Evolutionary conservation across 2,113 vertebrate genomes (phyloP).

Genomic region (Notothenia rossii): DNA sequence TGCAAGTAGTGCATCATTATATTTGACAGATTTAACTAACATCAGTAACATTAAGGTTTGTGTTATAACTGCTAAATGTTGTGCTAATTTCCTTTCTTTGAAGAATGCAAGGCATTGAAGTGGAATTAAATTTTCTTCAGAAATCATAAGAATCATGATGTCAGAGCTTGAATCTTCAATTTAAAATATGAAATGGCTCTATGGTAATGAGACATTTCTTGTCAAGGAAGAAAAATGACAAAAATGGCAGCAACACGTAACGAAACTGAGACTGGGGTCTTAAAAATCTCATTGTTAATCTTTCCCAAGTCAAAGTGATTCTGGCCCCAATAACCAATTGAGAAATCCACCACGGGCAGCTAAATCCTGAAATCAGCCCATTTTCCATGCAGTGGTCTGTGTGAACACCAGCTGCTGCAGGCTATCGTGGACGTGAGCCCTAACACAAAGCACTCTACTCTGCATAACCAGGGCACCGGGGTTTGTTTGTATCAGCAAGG

Average conservation of each 20-base stretch:
- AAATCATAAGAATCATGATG: slow-evolving; percentile 12
- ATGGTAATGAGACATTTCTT: slow-evolving; percentile 49
- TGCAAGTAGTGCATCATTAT: slow-evolving; percentile 13
- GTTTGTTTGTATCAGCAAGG: slow-evolving; percentile 45
- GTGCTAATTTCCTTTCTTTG: background rate
- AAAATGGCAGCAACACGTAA: slow-evolving; percentile 22
- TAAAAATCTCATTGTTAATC: slow-evolving; percentile 57
- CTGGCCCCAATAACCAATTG: slow-evolving; percentile 61
- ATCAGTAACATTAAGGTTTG: background rate
- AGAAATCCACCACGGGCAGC: slow-evolving; percentile 79
- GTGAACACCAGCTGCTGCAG: slow-evolving; percentile 82
- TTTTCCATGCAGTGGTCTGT: slow-evolving; percentile 85
- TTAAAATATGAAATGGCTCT: slow-evolving; percentile 51
- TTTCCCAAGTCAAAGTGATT: slow-evolving; percentile 65
- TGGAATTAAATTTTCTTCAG: background rate
- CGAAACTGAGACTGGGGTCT: slow-evolving; percentile 27
- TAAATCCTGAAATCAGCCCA: slow-evolving; percentile 81
- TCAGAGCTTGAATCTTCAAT: slow-evolving; percentile 31
- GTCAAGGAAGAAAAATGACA: slow-evolving; percentile 27
- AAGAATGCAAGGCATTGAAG: slow-evolving; percentile 6
- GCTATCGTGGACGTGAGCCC: slow-evolving; percentile 73
- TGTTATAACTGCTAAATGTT: background rate
- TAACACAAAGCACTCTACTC: slow-evolving; percentile 71
- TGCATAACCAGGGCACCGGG: slow-evolving; percentile 47
- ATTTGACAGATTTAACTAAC: slow-evolving; percentile 8